Percentiles rank a stretch among this genome's conserved stretches.
Conservation (phyloP, 2,113 vertebrate genomes). For the Corythornis madagascariensis region DNA sequence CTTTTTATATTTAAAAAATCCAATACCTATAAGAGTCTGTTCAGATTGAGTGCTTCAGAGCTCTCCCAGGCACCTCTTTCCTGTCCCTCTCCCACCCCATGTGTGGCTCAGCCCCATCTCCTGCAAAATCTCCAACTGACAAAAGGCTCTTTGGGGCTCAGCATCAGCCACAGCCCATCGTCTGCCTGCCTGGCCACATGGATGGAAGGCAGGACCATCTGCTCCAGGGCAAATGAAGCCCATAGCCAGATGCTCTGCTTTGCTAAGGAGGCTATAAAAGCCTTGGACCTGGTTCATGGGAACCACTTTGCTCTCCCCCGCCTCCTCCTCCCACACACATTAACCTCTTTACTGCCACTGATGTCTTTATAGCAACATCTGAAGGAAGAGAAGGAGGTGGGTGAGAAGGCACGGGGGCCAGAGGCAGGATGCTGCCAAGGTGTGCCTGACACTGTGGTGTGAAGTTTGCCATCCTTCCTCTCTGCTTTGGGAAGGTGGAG, state of each 20-base stretch:
- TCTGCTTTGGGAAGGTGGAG: not conserved
- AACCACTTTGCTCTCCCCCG: conserved; percentile 34
- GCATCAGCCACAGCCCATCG: not conserved
- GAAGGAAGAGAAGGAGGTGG: conserved; percentile 41
- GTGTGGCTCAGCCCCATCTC: rapidly evolving
- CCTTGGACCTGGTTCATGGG: conserved; percentile 56
- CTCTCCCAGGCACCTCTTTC: not conserved
- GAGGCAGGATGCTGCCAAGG: conserved; percentile 1
- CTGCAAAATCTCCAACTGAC: not conserved
- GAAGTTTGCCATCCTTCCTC: conserved; percentile 64
- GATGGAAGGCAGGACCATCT: conserved; percentile 63
- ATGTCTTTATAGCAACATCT: conserved; percentile 42
- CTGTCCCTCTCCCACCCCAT: not conserved
- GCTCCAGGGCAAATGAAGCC: conserved; percentile 61
- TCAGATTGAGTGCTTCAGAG: not conserved
- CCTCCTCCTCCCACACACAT: conserved; percentile 42
- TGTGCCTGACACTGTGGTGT: conserved; percentile 30
- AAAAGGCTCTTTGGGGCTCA: conserved; percentile 26
- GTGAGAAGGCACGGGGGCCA: conserved; percentile 33
- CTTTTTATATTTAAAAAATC: not conserved
- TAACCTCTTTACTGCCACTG: conserved; percentile 63
- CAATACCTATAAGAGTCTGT: not conserved
- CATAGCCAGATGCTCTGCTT: conserved; percentile 70
- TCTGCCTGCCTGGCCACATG: not conserved
- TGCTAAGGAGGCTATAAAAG: conserved; percentile 52